These are phyloP conservation scores for Glyphotaelius pellucidus DNA, from an alignment of 2,888 invertebrate genomes.

Conservation along the genomic window DNA sequence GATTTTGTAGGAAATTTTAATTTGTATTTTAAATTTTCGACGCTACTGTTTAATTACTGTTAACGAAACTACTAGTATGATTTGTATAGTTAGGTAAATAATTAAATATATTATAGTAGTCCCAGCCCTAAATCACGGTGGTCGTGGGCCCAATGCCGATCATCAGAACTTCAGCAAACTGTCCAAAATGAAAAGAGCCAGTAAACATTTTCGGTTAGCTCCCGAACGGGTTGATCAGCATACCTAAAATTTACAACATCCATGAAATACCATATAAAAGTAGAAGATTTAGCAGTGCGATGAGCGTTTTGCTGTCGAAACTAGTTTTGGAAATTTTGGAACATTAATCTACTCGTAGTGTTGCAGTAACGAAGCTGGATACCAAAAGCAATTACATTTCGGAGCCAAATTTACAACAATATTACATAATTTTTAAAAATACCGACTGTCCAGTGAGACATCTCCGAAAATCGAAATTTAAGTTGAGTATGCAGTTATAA, in stretches of 20 bases:
- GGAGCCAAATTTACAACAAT: too few species aligned
- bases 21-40: too few species aligned
- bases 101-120: background rate
- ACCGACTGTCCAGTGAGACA: too few species aligned
- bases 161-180: conserved; percentile 55
- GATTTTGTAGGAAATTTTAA: too few species aligned
- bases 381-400: too few species aligned
- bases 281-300: background rate
- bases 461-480: too few species aligned
- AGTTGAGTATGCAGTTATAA: too few species aligned
- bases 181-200: conserved; percentile 56
- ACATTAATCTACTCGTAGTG: too few species aligned
- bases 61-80: background rate
- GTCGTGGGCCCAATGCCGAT: conserved; percentile 56
- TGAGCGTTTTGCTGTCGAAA: background rate
- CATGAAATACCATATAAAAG: background rate
- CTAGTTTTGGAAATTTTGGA: background rate
- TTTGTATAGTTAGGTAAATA: too few species aligned
- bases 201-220: conserved; percentile 50
- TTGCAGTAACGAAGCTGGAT: too few species aligned
- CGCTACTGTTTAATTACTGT: too few species aligned
- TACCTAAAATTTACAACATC: conserved; percentile 46
- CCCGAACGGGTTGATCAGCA: conserved; percentile 46
- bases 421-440: too few species aligned
- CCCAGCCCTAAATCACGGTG: conserved; percentile 46